Evolutionary conservation across 2,888 invertebrate genomes (phyloP).

Genomic region (Teleiodes luculella): DNA sequence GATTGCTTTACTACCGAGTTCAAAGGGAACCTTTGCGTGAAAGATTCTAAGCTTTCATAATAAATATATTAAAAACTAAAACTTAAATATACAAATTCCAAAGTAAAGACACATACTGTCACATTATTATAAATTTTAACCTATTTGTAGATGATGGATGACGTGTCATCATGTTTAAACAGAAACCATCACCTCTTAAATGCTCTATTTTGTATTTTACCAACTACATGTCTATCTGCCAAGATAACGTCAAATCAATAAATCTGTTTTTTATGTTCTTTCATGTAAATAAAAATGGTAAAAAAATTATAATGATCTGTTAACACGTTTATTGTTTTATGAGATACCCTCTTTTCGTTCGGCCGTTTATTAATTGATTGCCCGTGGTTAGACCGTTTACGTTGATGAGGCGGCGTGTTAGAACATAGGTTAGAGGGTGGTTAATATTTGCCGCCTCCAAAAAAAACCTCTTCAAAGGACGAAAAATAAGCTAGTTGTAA

Average conservation of each 20-base stretch:
- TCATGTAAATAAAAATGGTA: background rate
- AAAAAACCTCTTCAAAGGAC: background rate
- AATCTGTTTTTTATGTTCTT: background rate
- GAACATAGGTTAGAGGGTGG: constrained; percentile 9
- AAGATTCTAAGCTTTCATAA: too few species aligned
- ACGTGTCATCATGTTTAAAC: too few species aligned
- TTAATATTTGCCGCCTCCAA: constrained; percentile 1
- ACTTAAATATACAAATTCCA: too few species aligned
- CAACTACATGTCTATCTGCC: background rate
- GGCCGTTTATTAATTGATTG: constrained; percentile 59
- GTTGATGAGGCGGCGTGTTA: constrained; percentile 41
- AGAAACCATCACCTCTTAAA: too few species aligned
- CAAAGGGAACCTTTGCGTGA: too few species aligned
- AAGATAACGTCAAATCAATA: background rate
- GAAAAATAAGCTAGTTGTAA: background rate
- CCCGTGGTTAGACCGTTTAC: constrained; percentile 48
- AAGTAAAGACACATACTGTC: too few species aligned
- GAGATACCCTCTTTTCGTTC: background rate
- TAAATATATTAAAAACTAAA: too few species aligned
- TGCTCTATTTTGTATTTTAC: too few species aligned
- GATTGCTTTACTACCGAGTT: too few species aligned
- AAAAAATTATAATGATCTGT: constrained; percentile 3
- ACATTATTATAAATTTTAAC: too few species aligned
- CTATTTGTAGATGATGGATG: too few species aligned
- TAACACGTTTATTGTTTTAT: constrained; percentile 8